phyloP scores from a whole-genome alignment of 2,888 invertebrate genomes.

The Linyphia triangularis region DNA sequence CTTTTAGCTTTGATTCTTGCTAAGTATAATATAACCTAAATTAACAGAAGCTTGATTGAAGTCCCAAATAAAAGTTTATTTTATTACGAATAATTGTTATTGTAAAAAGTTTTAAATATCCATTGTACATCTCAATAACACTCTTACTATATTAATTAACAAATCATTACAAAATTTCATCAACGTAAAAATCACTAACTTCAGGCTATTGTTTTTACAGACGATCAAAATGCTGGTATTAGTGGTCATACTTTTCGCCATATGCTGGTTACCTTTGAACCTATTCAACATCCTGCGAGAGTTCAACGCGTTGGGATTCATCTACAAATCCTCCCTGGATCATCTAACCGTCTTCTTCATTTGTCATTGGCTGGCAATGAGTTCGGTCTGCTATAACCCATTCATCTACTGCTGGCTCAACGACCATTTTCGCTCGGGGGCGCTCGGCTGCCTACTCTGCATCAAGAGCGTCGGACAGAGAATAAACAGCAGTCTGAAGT shows the following conservation, averaged over 20 bases:
- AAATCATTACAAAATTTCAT: no score
- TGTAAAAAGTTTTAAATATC: no score
- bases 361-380: conserved; percentile 81
- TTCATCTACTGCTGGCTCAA: conserved; percentile 82
- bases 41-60: no score
- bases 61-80: no score
- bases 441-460: conserved; percentile 77
- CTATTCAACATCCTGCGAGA: conserved; percentile 79
- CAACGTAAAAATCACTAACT: no score
- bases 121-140: no score
- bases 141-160: no score
- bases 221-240: conserved; percentile 81
- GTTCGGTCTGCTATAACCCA: conserved; percentile 81
- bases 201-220: conserved; percentile 27
- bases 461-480: not conserved
- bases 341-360: conserved; percentile 80
- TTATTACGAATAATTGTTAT: no score
- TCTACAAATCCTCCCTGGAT: conserved; percentile 77
- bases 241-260: conserved; percentile 80
- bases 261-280: conserved; percentile 82
- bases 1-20: no score
- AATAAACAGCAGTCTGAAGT: conserved; percentile 30
- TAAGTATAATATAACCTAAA: no score
- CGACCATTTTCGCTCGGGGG: conserved; percentile 79
- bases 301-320: conserved; percentile 77